Evolutionary conservation across 2,113 vertebrate genomes (phyloP).

Genomic region (Hydrochoerus hydrochaeris): DNA sequence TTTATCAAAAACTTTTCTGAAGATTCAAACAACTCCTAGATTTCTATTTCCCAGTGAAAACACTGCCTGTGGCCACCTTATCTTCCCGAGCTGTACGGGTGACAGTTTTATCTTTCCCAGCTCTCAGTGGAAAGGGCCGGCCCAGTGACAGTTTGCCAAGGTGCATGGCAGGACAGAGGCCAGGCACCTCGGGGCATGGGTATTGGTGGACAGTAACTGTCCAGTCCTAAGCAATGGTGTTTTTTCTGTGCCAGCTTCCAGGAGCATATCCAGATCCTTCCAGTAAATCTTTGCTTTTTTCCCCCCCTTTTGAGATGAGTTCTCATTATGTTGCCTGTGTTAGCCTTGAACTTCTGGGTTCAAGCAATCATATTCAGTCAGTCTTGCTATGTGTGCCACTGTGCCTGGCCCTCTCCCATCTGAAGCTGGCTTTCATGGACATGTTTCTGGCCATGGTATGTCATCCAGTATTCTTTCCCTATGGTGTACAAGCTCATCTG

Average conservation of each 20-base stretch:
- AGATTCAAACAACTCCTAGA: background rate
- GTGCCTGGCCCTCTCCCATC: background rate
- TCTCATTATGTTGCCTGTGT: background rate
- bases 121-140: background rate
- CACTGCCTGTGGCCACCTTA: background rate
- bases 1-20: slow-evolving; percentile 11
- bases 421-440: background rate
- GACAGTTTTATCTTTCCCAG: background rate
- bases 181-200: background rate
- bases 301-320: background rate
- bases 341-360: background rate
- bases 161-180: background rate
- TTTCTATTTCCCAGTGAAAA: background rate
- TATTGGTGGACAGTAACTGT: background rate
- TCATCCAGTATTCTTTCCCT: background rate
- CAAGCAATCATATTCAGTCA: background rate
- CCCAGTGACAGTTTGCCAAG: background rate
- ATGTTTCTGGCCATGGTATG: background rate
- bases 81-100: background rate
- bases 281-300: background rate
- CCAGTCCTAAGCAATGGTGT: background rate
- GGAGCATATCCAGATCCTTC: no score
- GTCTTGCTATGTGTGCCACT: background rate
- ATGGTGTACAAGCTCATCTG: background rate
- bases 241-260: background rate